These are phyloP conservation scores for Pachypsylla venusta DNA, from an alignment of 1,140 invertebrate genomes.

Conservation along the genomic window DNA sequence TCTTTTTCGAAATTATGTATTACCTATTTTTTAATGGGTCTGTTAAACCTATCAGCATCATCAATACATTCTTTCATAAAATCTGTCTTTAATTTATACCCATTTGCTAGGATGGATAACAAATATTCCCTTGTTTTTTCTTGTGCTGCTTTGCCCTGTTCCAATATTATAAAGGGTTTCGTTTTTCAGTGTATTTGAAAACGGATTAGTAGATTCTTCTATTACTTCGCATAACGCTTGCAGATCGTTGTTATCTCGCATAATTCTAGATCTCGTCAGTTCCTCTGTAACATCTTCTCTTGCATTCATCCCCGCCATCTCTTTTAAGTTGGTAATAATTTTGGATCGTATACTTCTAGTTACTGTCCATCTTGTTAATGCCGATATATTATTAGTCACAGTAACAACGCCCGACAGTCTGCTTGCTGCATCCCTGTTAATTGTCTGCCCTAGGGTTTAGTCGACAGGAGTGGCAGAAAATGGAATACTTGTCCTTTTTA, in stretches of 20 bases:
- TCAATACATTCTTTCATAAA: constrained; percentile 12
- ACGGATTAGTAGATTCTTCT: constrained; percentile 10
- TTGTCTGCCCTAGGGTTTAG: not conserved
- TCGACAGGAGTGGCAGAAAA: not conserved
- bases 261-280: not conserved
- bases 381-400: not conserved
- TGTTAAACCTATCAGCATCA: constrained; percentile 11
- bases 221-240: not conserved
- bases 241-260: not conserved
- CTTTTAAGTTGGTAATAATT: constrained; percentile 9
- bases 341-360: constrained; percentile 7
- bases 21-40: constrained; percentile 4
- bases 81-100: not conserved
- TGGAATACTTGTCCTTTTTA: not conserved
- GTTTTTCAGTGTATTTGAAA: not conserved
- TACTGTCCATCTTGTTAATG: not conserved
- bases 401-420: not conserved
- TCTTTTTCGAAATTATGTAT: constrained; percentile 8
- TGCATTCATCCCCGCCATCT: not conserved
- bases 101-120: constrained; percentile 12
- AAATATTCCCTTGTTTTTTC: not conserved
- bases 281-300: not conserved
- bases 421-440: not conserved
- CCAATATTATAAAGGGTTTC: constrained; percentile 13
- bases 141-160: constrained; percentile 13